These are phyloP conservation scores for Cyprinodon tularosa DNA, from an alignment of 2,113 vertebrate species.

Conservation along the genomic window DNA sequence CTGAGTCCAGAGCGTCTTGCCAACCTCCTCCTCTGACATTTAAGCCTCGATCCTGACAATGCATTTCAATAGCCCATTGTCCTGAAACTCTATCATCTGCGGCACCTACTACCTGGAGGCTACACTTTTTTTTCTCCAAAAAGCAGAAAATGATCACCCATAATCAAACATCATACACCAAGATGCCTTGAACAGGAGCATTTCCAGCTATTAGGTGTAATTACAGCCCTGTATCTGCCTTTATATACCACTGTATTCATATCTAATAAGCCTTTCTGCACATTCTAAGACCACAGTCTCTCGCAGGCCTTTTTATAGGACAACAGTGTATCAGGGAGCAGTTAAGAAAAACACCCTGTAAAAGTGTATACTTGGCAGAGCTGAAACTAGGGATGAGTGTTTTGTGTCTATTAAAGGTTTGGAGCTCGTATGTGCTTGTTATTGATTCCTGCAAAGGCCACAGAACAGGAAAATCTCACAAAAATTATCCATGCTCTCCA, in stretches of 20 bases:
- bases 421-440: slow-evolving; percentile 56
- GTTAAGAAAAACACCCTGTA: slow-evolving; percentile 63
- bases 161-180: slow-evolving; percentile 74
- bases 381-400: slow-evolving; percentile 49
- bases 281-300: slow-evolving; percentile 40
- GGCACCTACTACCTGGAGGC: slow-evolving; percentile 61
- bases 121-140: slow-evolving; percentile 65
- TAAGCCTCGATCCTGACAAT: slow-evolving; percentile 69
- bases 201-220: slow-evolving; percentile 79
- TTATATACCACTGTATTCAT: slow-evolving; percentile 72
- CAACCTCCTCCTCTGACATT: slow-evolving; percentile 63
- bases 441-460: slow-evolving; percentile 65
- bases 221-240: slow-evolving; percentile 73
- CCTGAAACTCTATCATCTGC: slow-evolving; percentile 77
- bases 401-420: slow-evolving; percentile 51
- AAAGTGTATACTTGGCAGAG: slow-evolving; percentile 38
- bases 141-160: slow-evolving; percentile 77
- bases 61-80: slow-evolving; percentile 80
- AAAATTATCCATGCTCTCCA: slow-evolving; percentile 24
- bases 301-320: slow-evolving; percentile 44
- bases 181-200: slow-evolving; percentile 77
- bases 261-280: slow-evolving; percentile 64
- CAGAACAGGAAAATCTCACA: slow-evolving; percentile 55
- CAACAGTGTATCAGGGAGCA: slow-evolving; percentile 48
- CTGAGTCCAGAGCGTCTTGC: slow-evolving; percentile 49